Evolutionary conservation across 2,888 invertebrate species (phyloP).

Genomic region (Patella ulyssiponensis): DNA sequence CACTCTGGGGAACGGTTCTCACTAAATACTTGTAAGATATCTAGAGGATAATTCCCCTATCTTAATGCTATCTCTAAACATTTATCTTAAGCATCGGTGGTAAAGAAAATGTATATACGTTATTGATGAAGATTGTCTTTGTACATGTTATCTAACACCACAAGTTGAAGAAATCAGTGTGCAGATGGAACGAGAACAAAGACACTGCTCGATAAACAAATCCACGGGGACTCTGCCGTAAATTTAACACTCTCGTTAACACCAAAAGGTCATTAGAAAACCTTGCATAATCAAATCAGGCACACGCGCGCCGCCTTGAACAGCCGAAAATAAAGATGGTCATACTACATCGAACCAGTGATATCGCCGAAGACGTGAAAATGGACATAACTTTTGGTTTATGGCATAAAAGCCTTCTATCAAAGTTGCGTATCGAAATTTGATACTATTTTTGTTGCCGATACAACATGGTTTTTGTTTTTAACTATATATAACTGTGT

Average conservation of each 20-base stretch:
- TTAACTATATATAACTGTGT: too few relatives aligned
- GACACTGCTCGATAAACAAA: neutral
- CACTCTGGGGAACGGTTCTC: too few relatives aligned
- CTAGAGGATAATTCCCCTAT: too few relatives aligned
- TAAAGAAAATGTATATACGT: neutral
- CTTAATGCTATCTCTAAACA: neutral
- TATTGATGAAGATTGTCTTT: neutral
- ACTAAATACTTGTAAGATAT: too few relatives aligned
- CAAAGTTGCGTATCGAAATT: neutral
- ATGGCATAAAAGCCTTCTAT: too few relatives aligned
- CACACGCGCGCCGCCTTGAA: too few relatives aligned
- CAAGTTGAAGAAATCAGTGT: neutral
- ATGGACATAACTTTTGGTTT: too few relatives aligned
- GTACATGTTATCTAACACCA: slow-evolving; percentile 9
- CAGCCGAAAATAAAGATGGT: too few relatives aligned
- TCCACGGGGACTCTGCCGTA: neutral
- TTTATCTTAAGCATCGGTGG: neutral
- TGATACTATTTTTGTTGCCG: neutral
- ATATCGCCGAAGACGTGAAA: too few relatives aligned
- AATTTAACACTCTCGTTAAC: slow-evolving; percentile 9
- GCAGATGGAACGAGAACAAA: slow-evolving; percentile 7
- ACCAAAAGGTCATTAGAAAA: neutral
- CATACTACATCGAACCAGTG: too few relatives aligned
- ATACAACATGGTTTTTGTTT: neutral
- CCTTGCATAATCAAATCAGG: slow-evolving; percentile 6